These are phyloP conservation scores for Neogale vison DNA, from an alignment of 2,113 vertebrate species.

Conservation along the genomic window DNA sequence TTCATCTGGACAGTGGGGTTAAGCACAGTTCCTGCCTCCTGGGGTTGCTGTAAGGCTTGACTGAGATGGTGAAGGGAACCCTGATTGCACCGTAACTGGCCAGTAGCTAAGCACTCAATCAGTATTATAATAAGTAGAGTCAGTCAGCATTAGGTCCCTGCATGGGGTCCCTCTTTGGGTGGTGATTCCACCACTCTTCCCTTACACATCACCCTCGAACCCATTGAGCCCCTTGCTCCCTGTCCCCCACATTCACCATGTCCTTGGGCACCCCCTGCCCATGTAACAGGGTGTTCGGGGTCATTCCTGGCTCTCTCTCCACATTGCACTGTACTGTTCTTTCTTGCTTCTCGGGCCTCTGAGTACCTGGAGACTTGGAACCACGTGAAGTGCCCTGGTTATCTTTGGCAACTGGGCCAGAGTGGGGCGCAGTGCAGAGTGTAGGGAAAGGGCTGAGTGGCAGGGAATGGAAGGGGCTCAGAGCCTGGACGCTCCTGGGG, in stretches of 20 bases:
- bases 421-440: not conserved
- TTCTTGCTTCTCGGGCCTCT: not conserved
- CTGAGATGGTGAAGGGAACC: not conserved
- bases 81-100: fast-evolving
- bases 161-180: not conserved
- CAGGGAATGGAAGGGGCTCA: not conserved
- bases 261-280: not conserved
- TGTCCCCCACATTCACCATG: not conserved
- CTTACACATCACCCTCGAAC: not conserved
- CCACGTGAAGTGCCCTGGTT: not conserved
- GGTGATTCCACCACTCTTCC: not conserved
- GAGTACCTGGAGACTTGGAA: not conserved
- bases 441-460: not conserved
- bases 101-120: not conserved
- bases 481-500: not conserved
- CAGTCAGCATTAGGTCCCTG: not conserved
- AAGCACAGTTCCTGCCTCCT: not conserved
- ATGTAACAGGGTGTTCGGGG: fast-evolving
- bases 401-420: not conserved
- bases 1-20: not conserved
- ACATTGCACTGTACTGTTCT: not conserved
- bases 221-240: fast-evolving
- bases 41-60: not conserved
- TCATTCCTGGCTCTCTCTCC: not conserved
- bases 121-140: too few relatives aligned